Evolutionary conservation across 1,140 invertebrate genomes (phyloP), one percentile per base, ranked within the genome.

Genomic region (Drosophila neocordata): DNA sequence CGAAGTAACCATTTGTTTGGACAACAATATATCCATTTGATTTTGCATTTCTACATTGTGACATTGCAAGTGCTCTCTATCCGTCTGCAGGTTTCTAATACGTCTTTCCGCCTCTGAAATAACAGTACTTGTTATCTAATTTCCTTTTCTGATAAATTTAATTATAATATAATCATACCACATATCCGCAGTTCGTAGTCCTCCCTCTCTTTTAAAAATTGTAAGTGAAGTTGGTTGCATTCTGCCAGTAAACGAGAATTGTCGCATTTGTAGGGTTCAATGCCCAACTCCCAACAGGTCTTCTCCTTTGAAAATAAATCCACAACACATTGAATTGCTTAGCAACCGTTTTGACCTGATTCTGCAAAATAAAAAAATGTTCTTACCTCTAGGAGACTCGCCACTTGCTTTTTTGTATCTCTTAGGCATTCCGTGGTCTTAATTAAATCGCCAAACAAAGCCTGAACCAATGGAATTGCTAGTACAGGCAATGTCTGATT

Each of bases 361-460:
- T 22, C 27, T 20, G 61, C 18, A 6, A 24, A 15, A 4, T 27
- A 15, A 48, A 48, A 27, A 8, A 27, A 56, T 31, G 9, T 13
- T 69, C 65, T 68, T 84, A 92, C 91, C 77, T 92, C 91, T 4
- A 92, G 60, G n/a, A 91, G 59, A 1, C 74, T 63, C 2, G 63
- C 62, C n/a, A 92, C 72, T 74, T 90, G 60, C 22, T 77, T 65
- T 34, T 92, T 92, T 4, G 91, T 73, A 66, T 96, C 94, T 76
- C 95, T 94, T 4, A 96, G 90, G 85, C 94, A 95, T 73, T 95
- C 94, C 41, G 95, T 96, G 11, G 95, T 96, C 84, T 95, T 93
- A 38, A 96, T 92, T 44, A 96, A 92, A 92, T 96, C 96, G 20
- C 93, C 93, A 44, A 96, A 92, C 41, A 97, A 84, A 65, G 93